Evolutionary conservation across 2,888 invertebrate genomes (phyloP), one percentile per base, ranked within the genome.

Genomic region (Epicampocera succincta): DNA sequence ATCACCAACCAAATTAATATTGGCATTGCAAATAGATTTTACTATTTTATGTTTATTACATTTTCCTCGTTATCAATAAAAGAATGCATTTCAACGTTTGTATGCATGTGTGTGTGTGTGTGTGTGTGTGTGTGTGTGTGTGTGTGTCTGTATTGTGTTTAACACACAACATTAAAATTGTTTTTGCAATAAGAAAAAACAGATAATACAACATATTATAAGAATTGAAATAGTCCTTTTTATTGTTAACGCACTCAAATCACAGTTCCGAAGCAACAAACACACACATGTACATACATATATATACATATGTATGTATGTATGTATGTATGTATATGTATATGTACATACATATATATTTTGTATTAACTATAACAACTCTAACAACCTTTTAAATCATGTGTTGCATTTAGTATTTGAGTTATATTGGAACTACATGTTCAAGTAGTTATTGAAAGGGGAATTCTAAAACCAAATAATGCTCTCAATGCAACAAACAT

Each of bases 161-260:
- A 48, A 56, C 11, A 17, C 52, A 60, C 13, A 48, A 25, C 21
- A 73, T 73, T 73, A 61, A 63, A 19, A 52, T 61, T 33, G 15
- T 42, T 54, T 46, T 61, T 54, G 1, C 6, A n/a, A 61, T 29
- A 44, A 11, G 25, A 60, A n/a, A 52, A 13, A 48, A 65, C 15
- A 48, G 29, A 46, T 74, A 46, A 29, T 48, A 52, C 8, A 48
- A 65, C 15, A 48, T 42, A 46, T 74, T 56, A 29, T 48, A 25
- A 48, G 58, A 19, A 50, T 66, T 58, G 17, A 42, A 66, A 50
- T 48, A 71, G 71, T 42, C 58, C 48, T 52, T 52, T 74, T 74
- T 46, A 38, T 40, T 74, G 74, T 58, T 29, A 38, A 17, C 38
- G 25, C 40, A 25, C 15, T 33, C 15, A 19, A 33, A 48, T 19